Evolutionary conservation across 1,140 invertebrate genomes (phyloP), one percentile per base, ranked within the genome.

Genomic region (Drosophila ambigua): DNA sequence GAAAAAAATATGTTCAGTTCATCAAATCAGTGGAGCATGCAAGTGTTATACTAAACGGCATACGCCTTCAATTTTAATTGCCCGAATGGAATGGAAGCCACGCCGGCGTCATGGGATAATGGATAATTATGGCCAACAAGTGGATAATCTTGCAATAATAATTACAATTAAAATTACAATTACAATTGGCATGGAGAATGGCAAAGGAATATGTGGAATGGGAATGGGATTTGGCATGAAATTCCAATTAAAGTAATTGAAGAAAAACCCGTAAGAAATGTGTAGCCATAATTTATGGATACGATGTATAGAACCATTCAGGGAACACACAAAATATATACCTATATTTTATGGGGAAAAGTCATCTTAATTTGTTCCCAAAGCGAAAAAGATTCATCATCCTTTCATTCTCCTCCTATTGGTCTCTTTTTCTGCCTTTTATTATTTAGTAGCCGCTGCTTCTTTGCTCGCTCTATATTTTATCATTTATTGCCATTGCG

Each of bases 1-100:
- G 2, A 31, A 31, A 8, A 7, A 72, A 72, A 24, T 24, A 24
- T 24, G 23, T 24, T 24, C 23, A 24, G 69, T 76, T 62, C 66
- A 63, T 62, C 79, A 79, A 84, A 66, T 79, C 80, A 78, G 50
- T 77, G 55, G 60, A 79, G 59, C 81, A 84, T 80, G 77, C 85
- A 80, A 85, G 66, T 63, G 81, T 58, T 77, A 52, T 51, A 79
- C 68, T 85, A 84, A 84, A 77, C 35, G 67, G 26, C 35, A 43
- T 53, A 50, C 16, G 65, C 48, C 15, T 6, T 44, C 39, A 5
- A 65, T 67, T 52, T 66, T 67, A 67, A 67, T 67, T 67, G 48
- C 64, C 62, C 35, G 24, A 35, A 28, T 16, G 35, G 6, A 11
- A 59, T 20, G 23, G 11, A 48, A 76, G 23, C 45, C 63, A 24